Percentiles rank a stretch among this genome's conserved stretches.
These are phyloP conservation scores for Rana temporaria DNA, from an alignment of 2,113 vertebrate genomes.

Conservation along the genomic window DNA sequence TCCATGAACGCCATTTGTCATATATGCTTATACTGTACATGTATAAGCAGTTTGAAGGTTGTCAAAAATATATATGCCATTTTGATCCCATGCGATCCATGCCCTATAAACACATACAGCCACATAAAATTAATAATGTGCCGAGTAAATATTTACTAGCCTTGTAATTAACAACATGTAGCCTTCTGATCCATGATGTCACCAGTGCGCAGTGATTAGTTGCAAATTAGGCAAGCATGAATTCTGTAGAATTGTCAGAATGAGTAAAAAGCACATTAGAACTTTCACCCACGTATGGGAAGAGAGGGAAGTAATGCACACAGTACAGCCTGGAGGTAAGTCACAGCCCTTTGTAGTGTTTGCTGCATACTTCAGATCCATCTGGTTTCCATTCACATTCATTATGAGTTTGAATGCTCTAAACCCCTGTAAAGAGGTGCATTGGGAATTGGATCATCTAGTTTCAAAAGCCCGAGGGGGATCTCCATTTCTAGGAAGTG, in stretches of 20 bases:
- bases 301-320: constrained; percentile 10
- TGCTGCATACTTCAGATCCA: constrained; percentile 12
- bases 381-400: constrained; percentile 51
- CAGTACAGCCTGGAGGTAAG: constrained; percentile 12
- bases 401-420: constrained; percentile 25
- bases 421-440: constrained; percentile 35
- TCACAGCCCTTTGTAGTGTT: constrained; percentile 43
- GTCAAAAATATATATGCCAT: not conserved
- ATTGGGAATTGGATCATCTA: constrained; percentile 36
- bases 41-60: not conserved
- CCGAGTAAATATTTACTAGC: not conserved
- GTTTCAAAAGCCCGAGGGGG: constrained; percentile 14
- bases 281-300: constrained; percentile 11
- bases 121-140: not conserved
- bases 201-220: not conserved
- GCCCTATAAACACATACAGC: too few species aligned
- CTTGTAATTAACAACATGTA: not conserved
- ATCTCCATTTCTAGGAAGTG: not conserved
- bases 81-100: not conserved
- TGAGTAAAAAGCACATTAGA: constrained; percentile 19
- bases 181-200: constrained; percentile 17
- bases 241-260: not conserved
- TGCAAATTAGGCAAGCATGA: constrained; percentile 5
- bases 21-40: not conserved
- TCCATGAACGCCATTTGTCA: too few species aligned